Conservation (phyloP, 2,888 invertebrate genomes). For the Chloroclystis v-ata region DNA sequence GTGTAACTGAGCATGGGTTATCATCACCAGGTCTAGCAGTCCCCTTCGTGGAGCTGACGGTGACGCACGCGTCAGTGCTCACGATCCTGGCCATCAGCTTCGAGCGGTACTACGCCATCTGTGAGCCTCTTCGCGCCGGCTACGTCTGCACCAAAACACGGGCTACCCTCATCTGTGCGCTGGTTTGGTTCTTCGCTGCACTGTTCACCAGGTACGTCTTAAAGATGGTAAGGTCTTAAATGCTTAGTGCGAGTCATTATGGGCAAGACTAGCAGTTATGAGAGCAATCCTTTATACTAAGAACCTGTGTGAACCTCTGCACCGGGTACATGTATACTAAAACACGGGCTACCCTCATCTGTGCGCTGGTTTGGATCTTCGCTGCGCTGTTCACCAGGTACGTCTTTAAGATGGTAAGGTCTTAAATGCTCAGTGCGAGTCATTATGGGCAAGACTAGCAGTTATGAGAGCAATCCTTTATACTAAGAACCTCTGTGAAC, state of each 20-base stretch:
- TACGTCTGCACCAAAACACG: slow-evolving; percentile 93
- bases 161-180: slow-evolving; percentile 87
- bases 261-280: too few species aligned
- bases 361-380: slow-evolving; percentile 79
- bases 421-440: too few species aligned
- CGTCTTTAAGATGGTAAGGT: background rate
- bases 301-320: too few species aligned
- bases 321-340: slow-evolving; percentile 80
- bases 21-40: slow-evolving; percentile 88
- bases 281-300: too few species aligned
- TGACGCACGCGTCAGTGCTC: slow-evolving; percentile 93
- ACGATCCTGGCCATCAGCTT: slow-evolving; percentile 96
- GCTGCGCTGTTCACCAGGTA: background rate
- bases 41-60: slow-evolving; percentile 93
- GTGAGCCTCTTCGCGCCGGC: slow-evolving; percentile 92
- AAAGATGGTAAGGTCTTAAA: background rate
- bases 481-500: too few species aligned
- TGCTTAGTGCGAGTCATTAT: too few species aligned
- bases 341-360: slow-evolving; percentile 88
- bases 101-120: slow-evolving; percentile 93
- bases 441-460: too few species aligned
- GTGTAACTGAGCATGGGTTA: too few species aligned
- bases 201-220: slow-evolving; percentile 87
- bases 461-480: too few species aligned
- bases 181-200: slow-evolving; percentile 91